Base-by-base conservation (phyloP, 2,113 vertebrate genomes). In the Strix uralensis region DNA sequence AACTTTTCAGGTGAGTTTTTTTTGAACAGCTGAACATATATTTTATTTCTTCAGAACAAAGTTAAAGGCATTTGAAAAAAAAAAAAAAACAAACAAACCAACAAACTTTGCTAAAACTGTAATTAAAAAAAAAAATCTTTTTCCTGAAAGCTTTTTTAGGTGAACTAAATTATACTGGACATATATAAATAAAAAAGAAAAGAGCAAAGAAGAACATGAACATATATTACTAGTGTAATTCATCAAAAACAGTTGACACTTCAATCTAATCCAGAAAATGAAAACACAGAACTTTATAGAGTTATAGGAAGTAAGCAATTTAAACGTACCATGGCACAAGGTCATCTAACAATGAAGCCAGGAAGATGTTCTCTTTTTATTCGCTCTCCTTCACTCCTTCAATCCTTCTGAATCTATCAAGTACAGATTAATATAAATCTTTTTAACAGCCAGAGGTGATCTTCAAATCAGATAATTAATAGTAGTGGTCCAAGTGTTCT, bases 231-330 rank as follows among this genome's bases (percentile, higher is more conserved):
- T 92, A 94, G 97, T 86, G 96, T 87, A 97, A 98, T 98, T 97
- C 97, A 98, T 98, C 98, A 98, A 97, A 98, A 97, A 78, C 95
- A 97, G 97, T 97, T 98, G 98, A 98, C 98, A 98, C 98, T 98
- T 98, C 98, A 98, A 98, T 98, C 98, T 98, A 98, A 98, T 97
- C 97, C 96, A 22, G 97, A 98, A 98, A 98, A 98, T 98, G 98
- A 98, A 98, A 98, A 98, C 98, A 98, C 97, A 98, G 98, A 98
- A 98, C 96, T 98, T 98, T 98, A 98, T 98, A 97, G 98, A 98
- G 98, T 98, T 98, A 98, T 98, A 98, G 98, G 98, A 98, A 98
- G 98, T 98, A 98, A 98, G 98, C 98, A 98, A 98, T 98, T 98
- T 98, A 98, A 98, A 97, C 86, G 58, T 94, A 97, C 95, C 94